These are phyloP conservation scores for Peromyscus aztecus DNA, from an alignment of 2,797 vertebrate species.

Conservation along the genomic window DNA sequence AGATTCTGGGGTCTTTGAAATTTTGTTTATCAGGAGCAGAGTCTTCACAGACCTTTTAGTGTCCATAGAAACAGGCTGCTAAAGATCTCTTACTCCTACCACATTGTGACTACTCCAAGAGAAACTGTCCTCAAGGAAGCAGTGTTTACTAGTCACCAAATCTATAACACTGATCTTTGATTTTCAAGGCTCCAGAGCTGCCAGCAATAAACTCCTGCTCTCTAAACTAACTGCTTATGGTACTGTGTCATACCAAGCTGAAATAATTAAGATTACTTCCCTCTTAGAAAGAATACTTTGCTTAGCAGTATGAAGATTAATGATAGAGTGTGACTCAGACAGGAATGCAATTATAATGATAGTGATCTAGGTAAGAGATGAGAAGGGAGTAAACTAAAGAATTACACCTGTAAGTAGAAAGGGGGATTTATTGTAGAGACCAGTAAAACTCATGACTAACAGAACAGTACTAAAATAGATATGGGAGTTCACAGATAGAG, in stretches of 20 bases:
- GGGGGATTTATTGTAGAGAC: background rate
- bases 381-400: background rate
- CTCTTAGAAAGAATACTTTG: background rate
- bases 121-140: background rate
- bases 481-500: slow-evolving; percentile 5
- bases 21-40: background rate
- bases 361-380: background rate
- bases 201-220: background rate
- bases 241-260: background rate
- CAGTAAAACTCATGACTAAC: background rate
- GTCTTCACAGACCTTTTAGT: background rate
- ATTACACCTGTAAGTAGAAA: background rate
- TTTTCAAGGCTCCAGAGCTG: background rate
- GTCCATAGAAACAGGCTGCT: background rate
- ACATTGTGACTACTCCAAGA: background rate
- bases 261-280: too few species aligned
- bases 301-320: background rate
- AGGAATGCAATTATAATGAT: background rate
- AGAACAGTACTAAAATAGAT: background rate
- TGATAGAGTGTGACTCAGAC: background rate
- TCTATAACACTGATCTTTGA: background rate
- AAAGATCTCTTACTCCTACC: background rate
- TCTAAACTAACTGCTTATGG: background rate
- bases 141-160: too few species aligned
- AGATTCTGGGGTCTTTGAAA: background rate